These are phyloP conservation scores for Phortica magna DNA, from an alignment of 2,888 invertebrate species.

Conservation along the genomic window DNA sequence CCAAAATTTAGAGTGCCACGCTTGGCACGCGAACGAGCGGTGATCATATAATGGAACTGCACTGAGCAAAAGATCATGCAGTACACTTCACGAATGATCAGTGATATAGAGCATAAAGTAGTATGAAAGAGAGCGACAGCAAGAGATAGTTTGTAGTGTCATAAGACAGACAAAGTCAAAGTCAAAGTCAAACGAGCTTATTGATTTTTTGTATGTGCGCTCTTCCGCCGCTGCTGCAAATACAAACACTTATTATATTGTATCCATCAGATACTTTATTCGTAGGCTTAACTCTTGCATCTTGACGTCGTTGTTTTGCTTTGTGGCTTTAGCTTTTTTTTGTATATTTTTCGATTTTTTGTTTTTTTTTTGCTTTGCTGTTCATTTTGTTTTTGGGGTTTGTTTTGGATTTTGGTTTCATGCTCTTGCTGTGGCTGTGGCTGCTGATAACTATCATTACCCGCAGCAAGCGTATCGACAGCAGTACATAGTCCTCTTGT, in stretches of 20 bases:
- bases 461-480: slow-evolving; percentile 49
- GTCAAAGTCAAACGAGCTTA: too few species aligned
- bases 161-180: too few species aligned
- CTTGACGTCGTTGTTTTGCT: slow-evolving; percentile 14
- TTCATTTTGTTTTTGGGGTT: slow-evolving; percentile 33
- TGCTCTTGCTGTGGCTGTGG: neutral
- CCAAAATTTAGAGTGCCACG: neutral
- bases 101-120: too few species aligned
- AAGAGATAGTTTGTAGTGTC: too few species aligned
- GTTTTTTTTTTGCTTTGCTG: slow-evolving; percentile 9
- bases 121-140: too few species aligned
- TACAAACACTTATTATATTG: too few species aligned
- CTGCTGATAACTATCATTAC: slow-evolving; percentile 72
- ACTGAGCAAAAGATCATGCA: too few species aligned
- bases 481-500: slow-evolving; percentile 6
- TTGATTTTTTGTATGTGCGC: too few species aligned
- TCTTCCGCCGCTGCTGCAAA: too few species aligned
- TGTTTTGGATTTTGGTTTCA: slow-evolving; percentile 33
- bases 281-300: neutral
- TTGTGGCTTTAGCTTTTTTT: slow-evolving; percentile 8
- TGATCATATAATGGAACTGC: too few species aligned
- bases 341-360: slow-evolving; percentile 14
- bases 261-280: neutral
- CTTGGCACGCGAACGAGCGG: too few species aligned
- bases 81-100: too few species aligned